These are phyloP conservation scores for Lophius piscatorius DNA, from an alignment of 2,113 vertebrate genomes.

Conservation along the genomic window DNA sequence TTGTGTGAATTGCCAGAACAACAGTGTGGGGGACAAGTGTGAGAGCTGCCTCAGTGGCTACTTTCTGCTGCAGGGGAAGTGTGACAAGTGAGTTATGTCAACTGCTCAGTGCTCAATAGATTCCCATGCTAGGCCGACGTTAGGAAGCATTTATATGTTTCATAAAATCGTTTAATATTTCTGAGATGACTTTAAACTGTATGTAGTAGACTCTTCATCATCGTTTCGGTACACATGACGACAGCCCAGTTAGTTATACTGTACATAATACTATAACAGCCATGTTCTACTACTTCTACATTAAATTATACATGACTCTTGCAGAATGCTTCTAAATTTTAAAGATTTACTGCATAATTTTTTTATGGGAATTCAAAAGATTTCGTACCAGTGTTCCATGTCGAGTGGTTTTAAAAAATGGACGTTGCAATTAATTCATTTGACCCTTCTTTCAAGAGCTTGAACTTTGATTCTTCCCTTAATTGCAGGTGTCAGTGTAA, in stretches of 20 bases:
- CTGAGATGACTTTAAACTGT: background rate
- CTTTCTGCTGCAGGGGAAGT: conserved; percentile 89
- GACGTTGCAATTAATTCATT: background rate
- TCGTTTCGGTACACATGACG: too few species aligned
- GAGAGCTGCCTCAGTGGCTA: conserved; percentile 90
- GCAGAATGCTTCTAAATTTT: too few species aligned
- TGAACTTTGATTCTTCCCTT: background rate
- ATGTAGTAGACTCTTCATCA: too few species aligned
- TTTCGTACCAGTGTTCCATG: too few species aligned
- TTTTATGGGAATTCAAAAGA: too few species aligned
- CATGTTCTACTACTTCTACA: too few species aligned
- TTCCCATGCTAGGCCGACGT: background rate
- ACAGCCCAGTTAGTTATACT: too few species aligned
- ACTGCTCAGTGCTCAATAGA: background rate
- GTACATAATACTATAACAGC: too few species aligned
- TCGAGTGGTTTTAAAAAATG: too few species aligned
- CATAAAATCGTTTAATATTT: background rate
- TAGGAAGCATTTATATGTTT: background rate
- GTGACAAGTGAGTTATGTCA: conserved; percentile 85
- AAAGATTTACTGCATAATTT: too few species aligned
- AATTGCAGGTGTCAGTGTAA: conserved; percentile 89
- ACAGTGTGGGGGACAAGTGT: conserved; percentile 90
- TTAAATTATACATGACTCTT: too few species aligned
- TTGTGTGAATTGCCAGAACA: conserved; percentile 92
- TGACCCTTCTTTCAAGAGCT: background rate